Conservation (phyloP, 1,140 invertebrate species). For the Lethocerus indicus region DNA sequence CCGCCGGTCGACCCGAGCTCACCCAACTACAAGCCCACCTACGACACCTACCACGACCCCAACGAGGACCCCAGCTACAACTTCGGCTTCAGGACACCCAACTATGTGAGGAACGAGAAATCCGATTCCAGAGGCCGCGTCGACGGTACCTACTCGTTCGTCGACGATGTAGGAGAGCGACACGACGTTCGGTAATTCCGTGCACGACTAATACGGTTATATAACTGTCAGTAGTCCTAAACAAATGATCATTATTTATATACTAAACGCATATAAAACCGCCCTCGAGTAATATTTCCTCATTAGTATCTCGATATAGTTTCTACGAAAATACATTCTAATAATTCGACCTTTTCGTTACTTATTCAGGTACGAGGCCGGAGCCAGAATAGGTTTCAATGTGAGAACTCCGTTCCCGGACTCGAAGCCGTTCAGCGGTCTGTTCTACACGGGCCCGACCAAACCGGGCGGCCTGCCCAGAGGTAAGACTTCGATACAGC, state of each 20-base stretch:
- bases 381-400: conserved; percentile 48
- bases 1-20: conserved; percentile 20
- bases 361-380: conserved; percentile 53
- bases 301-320: too few species aligned
- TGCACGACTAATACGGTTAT: too few species aligned
- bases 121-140: conserved; percentile 38
- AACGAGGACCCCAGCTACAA: conserved; percentile 52
- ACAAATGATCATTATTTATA: too few species aligned
- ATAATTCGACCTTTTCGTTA: too few species aligned
- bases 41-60: conserved; percentile 48
- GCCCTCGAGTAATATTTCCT: too few species aligned
- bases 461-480: conserved; percentile 29
- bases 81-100: conserved; percentile 42
- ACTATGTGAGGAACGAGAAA: conserved; percentile 42
- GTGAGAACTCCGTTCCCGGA: conserved; percentile 50
- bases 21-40: conserved; percentile 28
- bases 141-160: conserved; percentile 37
- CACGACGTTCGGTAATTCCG: too few species aligned
- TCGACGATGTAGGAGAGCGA: conserved; percentile 49
- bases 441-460: conserved; percentile 32
- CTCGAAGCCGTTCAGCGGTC: conserved; percentile 22
- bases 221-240: too few species aligned
- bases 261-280: too few species aligned
- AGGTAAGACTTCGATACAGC: conserved; percentile 39
- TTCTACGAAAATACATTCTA: too few species aligned